Evolutionary conservation across 2,113 vertebrate species (phyloP).

Genomic region (Serilophus lunatus): DNA sequence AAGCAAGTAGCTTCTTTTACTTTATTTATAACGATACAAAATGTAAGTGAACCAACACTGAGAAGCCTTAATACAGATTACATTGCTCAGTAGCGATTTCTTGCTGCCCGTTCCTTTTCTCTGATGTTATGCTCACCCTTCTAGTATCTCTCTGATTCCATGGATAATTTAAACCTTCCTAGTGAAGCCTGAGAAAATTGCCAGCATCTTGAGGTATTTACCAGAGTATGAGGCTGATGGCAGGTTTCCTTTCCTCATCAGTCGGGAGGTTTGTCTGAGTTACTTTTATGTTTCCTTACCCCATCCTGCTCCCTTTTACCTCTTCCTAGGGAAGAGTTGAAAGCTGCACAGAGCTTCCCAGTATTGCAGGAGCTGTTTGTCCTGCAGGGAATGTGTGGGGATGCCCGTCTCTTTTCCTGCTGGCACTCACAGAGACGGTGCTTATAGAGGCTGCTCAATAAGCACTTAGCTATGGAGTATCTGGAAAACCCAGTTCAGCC

Average conservation of each 20-base stretch:
- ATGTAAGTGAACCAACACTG: neutral
- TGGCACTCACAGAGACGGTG: neutral
- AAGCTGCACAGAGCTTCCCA: neutral
- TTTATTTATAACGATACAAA: neutral
- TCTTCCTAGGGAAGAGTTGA: neutral
- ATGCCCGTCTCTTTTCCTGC: fast-evolving
- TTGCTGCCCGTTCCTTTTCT: neutral
- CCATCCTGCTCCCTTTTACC: neutral
- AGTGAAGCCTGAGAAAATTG: neutral
- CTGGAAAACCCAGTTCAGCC: neutral
- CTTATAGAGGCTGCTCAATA: neutral
- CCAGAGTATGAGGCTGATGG: neutral
- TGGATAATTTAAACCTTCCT: neutral
- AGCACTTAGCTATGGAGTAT: fast-evolving
- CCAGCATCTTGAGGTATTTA: neutral
- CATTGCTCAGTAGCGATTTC: neutral
- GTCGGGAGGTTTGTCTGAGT: neutral
- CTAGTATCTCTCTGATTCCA: neutral
- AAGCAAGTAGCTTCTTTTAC: neutral
- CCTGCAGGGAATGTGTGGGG: fast-evolving
- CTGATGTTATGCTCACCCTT: neutral
- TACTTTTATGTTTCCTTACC: neutral
- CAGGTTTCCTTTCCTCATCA: neutral
- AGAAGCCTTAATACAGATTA: neutral
- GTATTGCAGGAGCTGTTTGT: fast-evolving